Evolutionary conservation across 2,888 invertebrate species (phyloP), one percentile per base, ranked within the genome.

Genomic region (Erebia ligea): DNA sequence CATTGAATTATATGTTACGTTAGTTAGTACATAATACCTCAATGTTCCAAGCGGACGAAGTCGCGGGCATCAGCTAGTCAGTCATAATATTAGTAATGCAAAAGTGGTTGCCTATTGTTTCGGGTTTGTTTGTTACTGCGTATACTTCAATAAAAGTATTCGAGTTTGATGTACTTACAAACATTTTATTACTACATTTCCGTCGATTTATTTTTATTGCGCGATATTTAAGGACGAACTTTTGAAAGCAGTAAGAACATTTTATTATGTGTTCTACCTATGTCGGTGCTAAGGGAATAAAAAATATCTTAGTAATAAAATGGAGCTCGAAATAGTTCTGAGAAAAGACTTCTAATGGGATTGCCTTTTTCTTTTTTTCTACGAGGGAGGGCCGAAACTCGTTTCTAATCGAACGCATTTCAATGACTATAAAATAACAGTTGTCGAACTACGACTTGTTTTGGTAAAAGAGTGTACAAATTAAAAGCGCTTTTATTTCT

Each of bases 361-460:
- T 62, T 75, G 70, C 70, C 73, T 73, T 74, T 72, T 69, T 69
- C 61, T 40, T 72, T 58, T 57, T 69, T 70, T 65, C 72, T 71
- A 62, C 57, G 40, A 70, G 70, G 48, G 63, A 59, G 57, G 69
- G 71, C 65, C 69, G 65, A 48, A 70, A 69, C 67, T 70, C 70
- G 61, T 63, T 62, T 52, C 65, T 72, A 73, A 73, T 75, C 73
- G 68, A 69, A 73, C 72, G 68, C 68, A 69, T 73, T 75, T 69
- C 73, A 66, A 75, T 72, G 70, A 73, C 67, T 69, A 62, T 73
- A 72, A 34, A 34, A 61, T 70, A 63, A 69, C 68, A 66, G 56
- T 68, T 69, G 72, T 72, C 69, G 62, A 64, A 67, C 64, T 69
- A 52, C 58, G 58, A 72, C 62, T 58, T 58, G 58, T 58, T 6